A percentile compares a stretch with the other conserved stretches of the same genome.
Evolutionary conservation across 2,113 vertebrate species (phyloP).

Genomic region (Mormoops blainvillei): DNA sequence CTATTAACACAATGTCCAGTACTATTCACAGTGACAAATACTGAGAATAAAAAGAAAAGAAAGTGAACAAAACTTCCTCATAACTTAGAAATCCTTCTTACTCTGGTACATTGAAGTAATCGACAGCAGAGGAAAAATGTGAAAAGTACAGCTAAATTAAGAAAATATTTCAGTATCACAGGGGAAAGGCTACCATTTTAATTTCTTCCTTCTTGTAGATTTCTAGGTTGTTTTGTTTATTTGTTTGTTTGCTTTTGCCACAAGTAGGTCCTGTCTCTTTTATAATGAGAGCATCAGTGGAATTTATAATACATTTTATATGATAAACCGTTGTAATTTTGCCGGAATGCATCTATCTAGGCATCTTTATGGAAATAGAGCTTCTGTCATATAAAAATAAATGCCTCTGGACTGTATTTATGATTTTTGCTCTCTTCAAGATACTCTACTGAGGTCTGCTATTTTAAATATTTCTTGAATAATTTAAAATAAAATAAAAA

Average conservation of each 20-base stretch:
- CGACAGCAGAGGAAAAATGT: background rate
- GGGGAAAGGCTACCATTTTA: background rate
- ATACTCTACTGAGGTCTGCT: background rate
- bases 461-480: constrained; percentile 46
- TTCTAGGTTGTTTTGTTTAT: background rate
- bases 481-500: constrained; percentile 33
- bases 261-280: background rate
- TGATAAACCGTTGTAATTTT: background rate
- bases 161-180: background rate
- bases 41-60: background rate
- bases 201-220: background rate
- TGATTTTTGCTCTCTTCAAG: background rate
- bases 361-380: background rate
- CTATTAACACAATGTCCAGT: background rate
- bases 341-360: background rate
- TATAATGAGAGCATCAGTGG: background rate
- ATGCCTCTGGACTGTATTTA: background rate
- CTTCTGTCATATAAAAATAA: background rate
- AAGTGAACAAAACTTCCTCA: background rate
- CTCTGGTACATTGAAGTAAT: background rate
- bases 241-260: background rate
- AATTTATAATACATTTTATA: background rate
- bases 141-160: background rate
- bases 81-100: background rate
- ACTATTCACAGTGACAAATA: background rate